Percentiles rank a stretch among this genome's conserved stretches.
These are phyloP conservation scores for Actinostola sp. DNA, from an alignment of 92 coral and sea anemone genomes.

Conservation along the genomic window DNA sequence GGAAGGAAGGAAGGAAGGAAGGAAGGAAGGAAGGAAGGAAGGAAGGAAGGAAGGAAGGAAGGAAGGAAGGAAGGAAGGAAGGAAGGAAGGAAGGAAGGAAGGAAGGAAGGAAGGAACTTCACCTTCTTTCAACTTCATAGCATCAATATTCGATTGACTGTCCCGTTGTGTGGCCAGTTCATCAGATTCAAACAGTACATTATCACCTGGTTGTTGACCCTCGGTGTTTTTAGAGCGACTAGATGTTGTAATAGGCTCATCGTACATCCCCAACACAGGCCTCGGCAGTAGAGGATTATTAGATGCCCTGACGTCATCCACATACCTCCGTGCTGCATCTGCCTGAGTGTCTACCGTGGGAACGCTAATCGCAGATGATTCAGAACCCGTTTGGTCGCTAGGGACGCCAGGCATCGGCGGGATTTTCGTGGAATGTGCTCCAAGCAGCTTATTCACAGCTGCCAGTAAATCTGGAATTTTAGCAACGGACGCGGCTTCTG, in stretches of 20 bases:
- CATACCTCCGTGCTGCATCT: conserved; percentile 14
- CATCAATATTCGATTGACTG: conserved; percentile 49
- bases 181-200: conserved; percentile 83
- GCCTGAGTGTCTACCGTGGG: conserved; percentile 12
- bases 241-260: conserved; percentile 45
- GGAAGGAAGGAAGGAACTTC: not conserved
- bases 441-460: conserved; percentile 38
- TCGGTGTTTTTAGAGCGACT: conserved; percentile 13
- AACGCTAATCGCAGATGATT: not conserved
- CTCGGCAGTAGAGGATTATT: conserved; percentile 16
- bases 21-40: not conserved
- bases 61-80: conserved; percentile 5
- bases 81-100: not conserved
- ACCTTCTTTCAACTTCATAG: conserved; percentile 76
- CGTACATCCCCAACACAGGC: conserved; percentile 25
- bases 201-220: conserved; percentile 49
- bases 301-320: not conserved
- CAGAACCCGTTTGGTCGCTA: conserved; percentile 14
- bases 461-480: conserved; percentile 34
- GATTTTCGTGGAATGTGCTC: not conserved
- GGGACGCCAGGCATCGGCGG: conserved; percentile 17
- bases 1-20: not conserved
- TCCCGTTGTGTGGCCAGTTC: conserved; percentile 72
- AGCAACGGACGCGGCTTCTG: conserved; percentile 15
- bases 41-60: not conserved